A percentile compares a stretch with the other conserved stretches of the same genome.
Evolutionary conservation across 2,113 vertebrate species (phyloP).

Genomic region (Pollimyrus isidori): DNA sequence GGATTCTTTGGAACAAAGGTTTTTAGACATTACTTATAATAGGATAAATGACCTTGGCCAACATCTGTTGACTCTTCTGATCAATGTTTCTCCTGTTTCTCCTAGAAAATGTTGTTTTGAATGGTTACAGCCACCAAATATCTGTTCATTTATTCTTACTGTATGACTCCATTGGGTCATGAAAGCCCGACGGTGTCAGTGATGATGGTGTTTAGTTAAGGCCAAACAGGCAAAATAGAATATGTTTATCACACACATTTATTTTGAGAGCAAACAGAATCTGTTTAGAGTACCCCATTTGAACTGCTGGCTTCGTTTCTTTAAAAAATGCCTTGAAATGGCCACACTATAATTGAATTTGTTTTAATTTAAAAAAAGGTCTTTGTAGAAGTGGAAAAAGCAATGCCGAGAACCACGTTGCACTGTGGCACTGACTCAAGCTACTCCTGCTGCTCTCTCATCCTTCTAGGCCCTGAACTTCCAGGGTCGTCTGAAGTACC

Average conservation of each 20-base stretch:
- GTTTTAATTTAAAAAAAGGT: not conserved
- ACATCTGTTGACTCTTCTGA: not conserved
- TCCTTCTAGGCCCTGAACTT: constrained; percentile 58
- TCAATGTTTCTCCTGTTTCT: not conserved
- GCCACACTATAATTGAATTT: not conserved
- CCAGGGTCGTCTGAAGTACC: constrained; percentile 62
- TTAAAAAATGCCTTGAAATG: not conserved
- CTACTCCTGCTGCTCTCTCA: not conserved
- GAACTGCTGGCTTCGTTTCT: not conserved
- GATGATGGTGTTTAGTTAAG: not conserved
- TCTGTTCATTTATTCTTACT: not conserved
- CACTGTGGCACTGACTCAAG: not conserved
- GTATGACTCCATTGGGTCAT: not conserved
- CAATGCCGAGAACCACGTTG: not conserved
- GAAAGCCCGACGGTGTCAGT: not conserved
- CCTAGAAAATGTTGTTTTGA: not conserved
- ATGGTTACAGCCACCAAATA: not conserved
- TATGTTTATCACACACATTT: not conserved
- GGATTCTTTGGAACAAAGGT: not conserved
- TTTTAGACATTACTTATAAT: not conserved
- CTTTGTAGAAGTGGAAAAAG: not conserved
- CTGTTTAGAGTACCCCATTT: not conserved
- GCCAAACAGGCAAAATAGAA: not conserved
- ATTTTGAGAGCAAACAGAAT: not conserved
- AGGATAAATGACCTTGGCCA: not conserved